Conservation (phyloP, 2,797 vertebrate genomes). For the Setipinna tenuifilis region DNA sequence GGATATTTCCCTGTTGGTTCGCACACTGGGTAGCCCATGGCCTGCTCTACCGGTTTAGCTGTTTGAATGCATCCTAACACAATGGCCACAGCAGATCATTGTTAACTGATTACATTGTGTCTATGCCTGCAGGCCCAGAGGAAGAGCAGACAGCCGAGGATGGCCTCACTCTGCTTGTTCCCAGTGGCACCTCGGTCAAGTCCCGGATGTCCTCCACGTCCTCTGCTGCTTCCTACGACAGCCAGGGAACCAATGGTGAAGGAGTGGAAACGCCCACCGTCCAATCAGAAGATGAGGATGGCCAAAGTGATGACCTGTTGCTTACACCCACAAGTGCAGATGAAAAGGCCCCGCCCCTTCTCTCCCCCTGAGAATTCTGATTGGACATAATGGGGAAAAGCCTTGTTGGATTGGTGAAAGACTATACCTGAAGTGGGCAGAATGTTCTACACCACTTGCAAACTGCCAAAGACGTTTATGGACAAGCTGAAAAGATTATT, state of each 20-base stretch:
- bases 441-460: constrained; percentile 25
- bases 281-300: constrained; percentile 82
- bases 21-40: background rate
- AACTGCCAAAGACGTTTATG: constrained; percentile 32
- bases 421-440: constrained; percentile 35
- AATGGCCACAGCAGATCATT: background rate
- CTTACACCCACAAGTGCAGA: constrained; percentile 50
- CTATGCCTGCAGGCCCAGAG: constrained; percentile 10
- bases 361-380: constrained; percentile 42
- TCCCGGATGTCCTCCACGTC: constrained; percentile 87
- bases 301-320: constrained; percentile 66
- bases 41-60: background rate
- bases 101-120: constrained; percentile 21
- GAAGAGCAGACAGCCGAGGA: constrained; percentile 66
- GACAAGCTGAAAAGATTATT: constrained; percentile 23
- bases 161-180: constrained; percentile 77
- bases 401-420: constrained; percentile 24
- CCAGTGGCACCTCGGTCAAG: constrained; percentile 72
- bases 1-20: too few relatives aligned
- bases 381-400: background rate
- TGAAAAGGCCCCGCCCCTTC: constrained; percentile 42
- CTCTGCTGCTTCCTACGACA: constrained; percentile 82
- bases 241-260: constrained; percentile 78
- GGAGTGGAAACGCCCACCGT: constrained; percentile 78
- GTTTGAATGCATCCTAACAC: background rate